A percentile compares a stretch with the other conserved stretches of the same genome.
Evolutionary conservation across 2,113 vertebrate genomes (phyloP).

Genomic region (Anoplopoma fimbria): DNA sequence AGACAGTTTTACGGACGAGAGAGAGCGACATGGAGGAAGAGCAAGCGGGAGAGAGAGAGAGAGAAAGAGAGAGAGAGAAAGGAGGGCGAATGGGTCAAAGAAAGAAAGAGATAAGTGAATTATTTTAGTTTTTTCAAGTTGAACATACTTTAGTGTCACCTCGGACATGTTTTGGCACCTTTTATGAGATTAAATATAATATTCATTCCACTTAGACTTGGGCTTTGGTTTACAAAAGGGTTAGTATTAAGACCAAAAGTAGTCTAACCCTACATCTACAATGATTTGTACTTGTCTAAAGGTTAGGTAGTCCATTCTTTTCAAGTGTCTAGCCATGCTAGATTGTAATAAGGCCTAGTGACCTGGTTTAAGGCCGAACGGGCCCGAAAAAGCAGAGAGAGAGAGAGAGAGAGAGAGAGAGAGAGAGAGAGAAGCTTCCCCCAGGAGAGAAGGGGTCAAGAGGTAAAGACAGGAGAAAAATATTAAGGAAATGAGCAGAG

Average conservation of each 20-base stretch:
- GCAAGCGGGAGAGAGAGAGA: conserved; percentile 24
- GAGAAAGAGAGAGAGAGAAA: background rate
- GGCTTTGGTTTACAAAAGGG: conserved; percentile 76
- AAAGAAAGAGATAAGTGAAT: conserved; percentile 40
- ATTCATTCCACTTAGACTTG: conserved; percentile 50
- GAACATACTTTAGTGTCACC: conserved; percentile 72
- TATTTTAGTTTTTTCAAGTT: conserved; percentile 43
- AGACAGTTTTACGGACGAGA: conserved; percentile 62
- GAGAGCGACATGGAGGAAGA: conserved; percentile 2
- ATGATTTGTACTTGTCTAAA: conserved; percentile 33
- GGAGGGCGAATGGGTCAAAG: background rate
- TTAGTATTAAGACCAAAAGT: conserved; percentile 57
- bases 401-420: background rate
- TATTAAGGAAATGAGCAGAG: conserved; percentile 31
- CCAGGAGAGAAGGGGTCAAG: conserved; percentile 20
- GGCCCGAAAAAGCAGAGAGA: conserved; percentile 32
- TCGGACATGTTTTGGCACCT: conserved; percentile 78
- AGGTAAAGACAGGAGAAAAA: conserved; percentile 35
- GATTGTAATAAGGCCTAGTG: conserved; percentile 52
- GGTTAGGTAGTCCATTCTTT: conserved; percentile 51
- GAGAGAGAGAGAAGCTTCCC: background rate
- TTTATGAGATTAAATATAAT: conserved; percentile 56
- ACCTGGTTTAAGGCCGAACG: conserved; percentile 59
- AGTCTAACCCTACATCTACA: conserved; percentile 35
- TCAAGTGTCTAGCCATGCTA: conserved; percentile 55